Evolutionary conservation across 2,888 invertebrate genomes (phyloP), one percentile per base, ranked within the genome.

Genomic region (Brachylomia viminalis): DNA sequence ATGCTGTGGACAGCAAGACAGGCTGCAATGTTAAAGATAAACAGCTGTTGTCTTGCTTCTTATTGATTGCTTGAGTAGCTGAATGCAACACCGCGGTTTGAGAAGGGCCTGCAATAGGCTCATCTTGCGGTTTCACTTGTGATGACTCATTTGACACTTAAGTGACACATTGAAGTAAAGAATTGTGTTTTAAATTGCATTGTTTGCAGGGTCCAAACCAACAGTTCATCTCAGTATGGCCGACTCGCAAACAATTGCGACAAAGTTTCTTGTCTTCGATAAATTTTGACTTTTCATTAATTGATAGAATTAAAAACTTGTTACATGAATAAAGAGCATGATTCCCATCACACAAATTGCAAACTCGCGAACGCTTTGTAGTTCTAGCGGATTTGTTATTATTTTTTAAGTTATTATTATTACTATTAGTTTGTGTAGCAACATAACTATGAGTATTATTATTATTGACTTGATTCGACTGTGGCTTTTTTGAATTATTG

Each of bases 1-100:
- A 62, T 0, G 68, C 61, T 68, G 75, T 75, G 54, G 68, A 75
- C 10, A 75, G 33, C 42, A 69, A 45, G 27, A 75, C 75, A 42
- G 75, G 49, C 52, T 69, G 52, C 20, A 74, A 20, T 62, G 17
- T 42, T 66, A 56, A 68, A 5, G 45, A 69, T 13, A 3, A 4
- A 58, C 68, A 42, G 56, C 68, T 68, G 13, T 56, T 68, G 10
- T 42, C 45, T 56, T 54, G 58, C 27, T 5, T 68, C 5, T 59
- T 30, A 30, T 17, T 47, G 17, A 5, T 47, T 4, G 45, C 42
- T 30, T 59, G 58, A 59, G 74, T 15, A 11, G 20, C 49, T 10
- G 74, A 61, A 42, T 68, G 68, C 23, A 62, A 33, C 54, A 23
- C 1, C 17, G 72, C n/a, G 11, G 64, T 72, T 11, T 70, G 69